Base-by-base conservation (phyloP, 2,888 invertebrate species). In the Harmothoe impar region DNA sequence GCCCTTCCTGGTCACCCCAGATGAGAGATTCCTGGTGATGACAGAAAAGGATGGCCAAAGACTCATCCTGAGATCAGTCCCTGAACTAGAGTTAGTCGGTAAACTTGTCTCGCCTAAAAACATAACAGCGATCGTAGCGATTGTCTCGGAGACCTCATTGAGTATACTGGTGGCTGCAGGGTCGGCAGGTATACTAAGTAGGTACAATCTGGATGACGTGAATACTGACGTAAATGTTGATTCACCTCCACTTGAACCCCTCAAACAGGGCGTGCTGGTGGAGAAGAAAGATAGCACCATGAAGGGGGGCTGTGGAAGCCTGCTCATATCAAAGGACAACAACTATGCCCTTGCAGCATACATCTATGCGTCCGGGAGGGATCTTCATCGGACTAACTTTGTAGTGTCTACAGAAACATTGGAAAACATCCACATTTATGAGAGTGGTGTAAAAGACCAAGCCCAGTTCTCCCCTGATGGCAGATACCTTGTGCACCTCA, bases 271-370 rank as follows among this genome's bases (percentile, higher is more conserved):
- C 0, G 29, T 86, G 51, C 56, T 86, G 0, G 86, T 86, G 15
- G 86, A 86, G 54, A 52, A 86, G 86, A 86, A 86, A 29, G 86
- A 86, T 25, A 54, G 15, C n/a, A 12, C 86, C 10, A 56, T 86
- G 56, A 86, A 86, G 25, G 86, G 86, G 0, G 86, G 86, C 0
- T 86, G 86, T 86, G 86, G 86, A n/a, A 86, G 86, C 29, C 29
- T 86, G 7, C 7, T 86, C 29, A 29, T 86, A n/a, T 86, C 86
- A 12, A 52, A 29, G 25, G 54, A 86, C 31, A 86, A 86, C 29
- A 15, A 7, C 10, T 20, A 52, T 12, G 86, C 52, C 29, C 86
- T 86, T 15, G 86, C 86, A 3, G 20, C 52, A 7, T 86, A 86
- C 33, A 86, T 86, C 3, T 31, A 86, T 86, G 86, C 86, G 0